These are phyloP conservation scores for Nycteola revayana DNA, from an alignment of 2,888 invertebrate genomes.

Conservation along the genomic window DNA sequence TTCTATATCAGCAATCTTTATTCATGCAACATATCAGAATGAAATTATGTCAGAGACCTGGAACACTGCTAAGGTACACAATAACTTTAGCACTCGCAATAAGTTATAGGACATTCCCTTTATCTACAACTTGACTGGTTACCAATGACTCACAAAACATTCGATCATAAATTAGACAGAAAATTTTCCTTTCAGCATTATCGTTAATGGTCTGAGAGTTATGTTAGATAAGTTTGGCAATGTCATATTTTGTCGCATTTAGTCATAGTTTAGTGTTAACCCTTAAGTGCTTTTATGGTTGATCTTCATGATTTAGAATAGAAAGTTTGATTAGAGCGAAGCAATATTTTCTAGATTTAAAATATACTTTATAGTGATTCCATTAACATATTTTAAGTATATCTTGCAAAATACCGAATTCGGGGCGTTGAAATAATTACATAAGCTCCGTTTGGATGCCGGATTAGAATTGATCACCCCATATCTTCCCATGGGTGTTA, in stretches of 20 bases:
- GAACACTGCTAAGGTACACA: slow-evolving; percentile 20
- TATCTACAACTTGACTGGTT: slow-evolving; percentile 25
- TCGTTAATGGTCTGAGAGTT: slow-evolving; percentile 38
- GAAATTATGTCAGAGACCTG: slow-evolving; percentile 22
- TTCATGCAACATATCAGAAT: slow-evolving; percentile 23
- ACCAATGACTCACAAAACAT: slow-evolving; percentile 28
- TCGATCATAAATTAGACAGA: slow-evolving; percentile 39
- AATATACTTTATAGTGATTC: no score
- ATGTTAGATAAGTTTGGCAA: slow-evolving; percentile 16
- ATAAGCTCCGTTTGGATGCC: no score
- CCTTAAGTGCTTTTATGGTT: slow-evolving; percentile 7
- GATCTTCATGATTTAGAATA: slow-evolving; percentile 1
- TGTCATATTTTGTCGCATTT: slow-evolving; percentile 13
- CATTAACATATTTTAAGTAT: no score
- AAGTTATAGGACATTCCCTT: slow-evolving; percentile 26
- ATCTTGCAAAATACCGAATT: no score
- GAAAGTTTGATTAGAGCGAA: no score
- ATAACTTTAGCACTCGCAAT: slow-evolving; percentile 24
- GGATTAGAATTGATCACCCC: no score
- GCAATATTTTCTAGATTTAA: no score
- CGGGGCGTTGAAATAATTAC: no score
- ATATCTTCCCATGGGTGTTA: no score
- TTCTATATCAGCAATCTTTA: slow-evolving; percentile 17
- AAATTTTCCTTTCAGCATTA: slow-evolving; percentile 42
- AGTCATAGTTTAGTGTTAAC: slow-evolving; percentile 7